Base-by-base conservation (phyloP, 2,113 vertebrate species). In the Tringa solitaria region DNA sequence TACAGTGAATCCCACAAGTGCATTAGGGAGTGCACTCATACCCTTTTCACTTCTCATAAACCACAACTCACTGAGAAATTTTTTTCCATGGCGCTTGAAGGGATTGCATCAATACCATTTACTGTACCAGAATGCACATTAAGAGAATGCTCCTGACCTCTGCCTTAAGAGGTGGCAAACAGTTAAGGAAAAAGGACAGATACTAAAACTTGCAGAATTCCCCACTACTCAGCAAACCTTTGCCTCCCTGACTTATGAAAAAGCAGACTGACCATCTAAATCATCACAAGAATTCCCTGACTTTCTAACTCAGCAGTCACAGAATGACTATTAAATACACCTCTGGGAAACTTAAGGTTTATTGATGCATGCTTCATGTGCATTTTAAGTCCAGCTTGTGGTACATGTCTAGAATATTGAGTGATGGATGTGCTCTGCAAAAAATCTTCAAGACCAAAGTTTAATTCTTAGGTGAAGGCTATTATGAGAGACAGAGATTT, bases 321-420 rank as follows among this genome's bases (percentile, higher is more conserved):
- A 81, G 69, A 81, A 90, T 1, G 19, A 87, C 63, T 92, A 77
- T 95, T 95, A 95, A 95, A 89, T 74, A 84, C 43, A 39, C 86
- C 86, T 94, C 53, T 84, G 96, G 89, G 96, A 95, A 95, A 84
- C 73, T 75, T 95, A 75, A 78, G 60, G 60, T 75, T 95, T 95
- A 89, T 78, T 92, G 84, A 89, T 84, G 77, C 46, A 56, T 68
- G 33, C 54, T 75, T 74, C 64, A 95, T 89, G 46, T 84, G 76
- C 85, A 92, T 90, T 93, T 95, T 78, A 89, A 78, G 56, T 89
- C 65, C 80, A 84, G 46, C 14, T 91, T 87, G 64, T 46, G 54
- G 28, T 81, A 78, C 65, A 70, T 67, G 65, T 91, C 80, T 27
- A 79, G 95, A 96, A 96, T 95, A 78, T 6, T 67, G 83, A 90